Conservation (phyloP, 1,140 invertebrate species). For the Caerostris darwini region DNA sequence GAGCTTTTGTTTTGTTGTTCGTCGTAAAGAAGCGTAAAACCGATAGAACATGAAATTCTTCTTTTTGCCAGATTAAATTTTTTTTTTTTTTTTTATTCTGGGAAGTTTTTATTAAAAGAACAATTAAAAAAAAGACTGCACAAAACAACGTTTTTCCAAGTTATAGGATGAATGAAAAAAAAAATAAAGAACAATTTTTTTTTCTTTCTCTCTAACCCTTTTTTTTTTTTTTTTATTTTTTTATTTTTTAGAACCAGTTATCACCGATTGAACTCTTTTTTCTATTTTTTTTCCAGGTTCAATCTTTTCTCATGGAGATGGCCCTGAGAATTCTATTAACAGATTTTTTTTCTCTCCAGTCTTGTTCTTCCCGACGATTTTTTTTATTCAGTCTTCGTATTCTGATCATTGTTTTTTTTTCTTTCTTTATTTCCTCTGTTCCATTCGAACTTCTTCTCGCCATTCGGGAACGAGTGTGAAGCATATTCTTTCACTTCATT, state of each 20-base stretch:
- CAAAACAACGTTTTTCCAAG: constrained; percentile 60
- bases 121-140: neutral
- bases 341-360: constrained; percentile 1
- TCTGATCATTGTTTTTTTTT: neutral
- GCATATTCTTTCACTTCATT: constrained; percentile 31
- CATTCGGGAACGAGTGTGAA: neutral
- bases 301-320: constrained; percentile 59
- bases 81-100: neutral
- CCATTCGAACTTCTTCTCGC: neutral
- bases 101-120: neutral
- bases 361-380: constrained; percentile 29
- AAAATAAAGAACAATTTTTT: neutral
- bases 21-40: constrained; percentile 52
- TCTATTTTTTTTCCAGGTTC: neutral
- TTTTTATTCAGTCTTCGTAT: constrained; percentile 31
- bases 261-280: constrained; percentile 54
- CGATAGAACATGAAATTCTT: constrained; percentile 45
- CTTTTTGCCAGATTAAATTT: neutral
- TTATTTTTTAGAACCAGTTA: constrained; percentile 10
- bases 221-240: no score
- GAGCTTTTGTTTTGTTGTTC: constrained; percentile 42
- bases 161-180: constrained; percentile 33
- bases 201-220: no score
- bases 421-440: neutral
- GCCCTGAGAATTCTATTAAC: constrained; percentile 66